Base-by-base conservation (phyloP, 2,888 invertebrate genomes). In the Drosophila incognita region DNA sequence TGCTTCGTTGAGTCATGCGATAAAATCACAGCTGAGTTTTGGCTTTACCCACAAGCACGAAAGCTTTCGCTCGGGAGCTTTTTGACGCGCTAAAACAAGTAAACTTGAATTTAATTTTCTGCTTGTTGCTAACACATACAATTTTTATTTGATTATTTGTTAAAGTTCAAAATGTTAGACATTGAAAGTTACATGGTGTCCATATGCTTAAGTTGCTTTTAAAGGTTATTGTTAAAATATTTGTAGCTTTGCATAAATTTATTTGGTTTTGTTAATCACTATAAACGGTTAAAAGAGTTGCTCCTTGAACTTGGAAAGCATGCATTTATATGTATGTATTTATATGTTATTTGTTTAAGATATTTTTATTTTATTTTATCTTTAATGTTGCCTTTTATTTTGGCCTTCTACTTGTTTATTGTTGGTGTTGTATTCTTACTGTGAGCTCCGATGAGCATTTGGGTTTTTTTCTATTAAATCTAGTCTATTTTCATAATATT, bases 141-240 rank as follows among this genome's bases (percentile, higher is more conserved):
- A 76, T 66, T 76, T 74, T 90, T 83, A 88, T 85, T 85, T 64
- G 84, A 85, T 90, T 85, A 85, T 89, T 74, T 85, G 83, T 82
- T 86, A 75, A 76, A 74, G 75, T 83, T 85, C 59, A 83, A 85
- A 85, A 90, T 85, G 75, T 88, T 83, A 74, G 87, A 90, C 87
- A 90, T 90, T 88, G 60, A 86, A 88, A 78, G 87, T 86, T 90
- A 86, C 79, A 86, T 69, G 53, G 56, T 82, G 59, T 78, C 60
- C 67, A 74, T 81, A 74, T 69, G 63, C 62, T 76, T 81, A 71
- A 53, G 65, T 76, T 81, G 78, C 73, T 81, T 81, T 79, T 58
- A 74, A 74, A 71, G 63, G 59, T 79, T 69, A 74, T 67, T 79
- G 54, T 83, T 75, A 62, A 83, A 78, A 77, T 86, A 67, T 88